These are phyloP conservation scores for Orthosia gothica DNA, from an alignment of 2,888 invertebrate genomes.

Conservation along the genomic window DNA sequence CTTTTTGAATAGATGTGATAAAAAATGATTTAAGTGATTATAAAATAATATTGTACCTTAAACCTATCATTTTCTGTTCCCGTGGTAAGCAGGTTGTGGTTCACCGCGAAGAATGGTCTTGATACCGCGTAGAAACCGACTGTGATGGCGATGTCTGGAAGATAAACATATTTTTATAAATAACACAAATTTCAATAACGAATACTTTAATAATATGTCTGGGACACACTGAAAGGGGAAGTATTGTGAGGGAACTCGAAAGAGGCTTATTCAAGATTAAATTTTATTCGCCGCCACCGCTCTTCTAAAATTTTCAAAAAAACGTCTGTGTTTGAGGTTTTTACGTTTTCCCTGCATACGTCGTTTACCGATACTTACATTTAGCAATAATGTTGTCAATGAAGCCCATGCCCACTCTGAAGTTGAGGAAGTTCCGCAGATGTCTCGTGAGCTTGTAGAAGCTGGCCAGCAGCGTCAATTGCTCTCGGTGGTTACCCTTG, in stretches of 20 bases:
- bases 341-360: too few relatives aligned
- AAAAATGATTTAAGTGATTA: too few relatives aligned
- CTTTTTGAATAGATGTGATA: too few relatives aligned
- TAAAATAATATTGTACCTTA: conserved; percentile 88
- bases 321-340: too few relatives aligned
- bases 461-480: conserved; percentile 96
- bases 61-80: conserved; percentile 95
- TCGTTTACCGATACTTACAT: too few relatives aligned
- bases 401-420: conserved; percentile 97
- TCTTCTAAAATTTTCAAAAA: too few relatives aligned
- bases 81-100: conserved; percentile 93
- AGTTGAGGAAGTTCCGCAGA: conserved; percentile 96
- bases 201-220: background rate
- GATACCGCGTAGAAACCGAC: conserved; percentile 99
- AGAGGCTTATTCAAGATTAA: too few relatives aligned
- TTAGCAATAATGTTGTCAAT: conserved; percentile 99
- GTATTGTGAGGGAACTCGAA: too few relatives aligned
- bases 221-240: too few relatives aligned
- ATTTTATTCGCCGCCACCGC: too few relatives aligned
- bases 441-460: conserved; percentile 97
- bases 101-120: conserved; percentile 96
- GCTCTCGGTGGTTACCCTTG: conserved; percentile 96
- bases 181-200: background rate
- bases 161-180: background rate
- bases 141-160: conserved; percentile 97